phyloP scores from a whole-genome alignment of 2,888 invertebrate species.

The Meandrusa payeni region DNA sequence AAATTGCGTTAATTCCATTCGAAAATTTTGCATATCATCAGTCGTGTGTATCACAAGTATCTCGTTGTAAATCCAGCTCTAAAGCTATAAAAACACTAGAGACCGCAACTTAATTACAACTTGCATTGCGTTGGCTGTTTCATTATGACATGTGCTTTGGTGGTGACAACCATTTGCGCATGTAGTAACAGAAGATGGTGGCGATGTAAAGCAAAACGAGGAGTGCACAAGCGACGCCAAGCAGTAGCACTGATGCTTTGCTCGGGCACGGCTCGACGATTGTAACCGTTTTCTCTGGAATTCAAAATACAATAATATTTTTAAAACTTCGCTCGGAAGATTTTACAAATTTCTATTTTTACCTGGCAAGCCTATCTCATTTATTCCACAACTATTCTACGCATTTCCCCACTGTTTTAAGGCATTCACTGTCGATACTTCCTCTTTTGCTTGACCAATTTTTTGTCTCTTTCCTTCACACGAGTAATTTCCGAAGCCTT shows the following conservation, averaged over 20 bases:
- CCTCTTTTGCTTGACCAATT: too few relatives aligned
- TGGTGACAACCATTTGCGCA: slow-evolving; percentile 94
- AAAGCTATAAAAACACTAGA: slow-evolving; percentile 28
- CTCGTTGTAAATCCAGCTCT: slow-evolving; percentile 34
- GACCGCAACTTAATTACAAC: slow-evolving; percentile 32
- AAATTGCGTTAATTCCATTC: slow-evolving; percentile 38
- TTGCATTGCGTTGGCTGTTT: slow-evolving; percentile 29
- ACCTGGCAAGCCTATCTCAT: too few relatives aligned
- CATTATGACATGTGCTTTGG: slow-evolving; percentile 86
- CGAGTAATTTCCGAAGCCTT: too few relatives aligned
- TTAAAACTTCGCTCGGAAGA: background rate
- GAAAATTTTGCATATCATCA: slow-evolving; percentile 48
- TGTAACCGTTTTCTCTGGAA: slow-evolving; percentile 93
- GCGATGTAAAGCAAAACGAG: slow-evolving; percentile 94
- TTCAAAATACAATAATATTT: slow-evolving; percentile 23
- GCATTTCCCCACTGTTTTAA: too few relatives aligned
- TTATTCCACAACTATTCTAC: too few relatives aligned
- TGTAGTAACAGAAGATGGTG: slow-evolving; percentile 95
- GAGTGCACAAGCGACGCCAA: slow-evolving; percentile 95
- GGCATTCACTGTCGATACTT: too few relatives aligned
- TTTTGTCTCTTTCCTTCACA: too few relatives aligned
- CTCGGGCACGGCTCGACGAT: slow-evolving; percentile 95
- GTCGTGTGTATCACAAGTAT: slow-evolving; percentile 72
- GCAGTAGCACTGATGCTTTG: slow-evolving; percentile 93
- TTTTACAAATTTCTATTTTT: too few relatives aligned